Evolutionary conservation across 1,140 invertebrate genomes (phyloP), one percentile per base, ranked within the genome.

Genomic region (Polypedilum pembai): DNA sequence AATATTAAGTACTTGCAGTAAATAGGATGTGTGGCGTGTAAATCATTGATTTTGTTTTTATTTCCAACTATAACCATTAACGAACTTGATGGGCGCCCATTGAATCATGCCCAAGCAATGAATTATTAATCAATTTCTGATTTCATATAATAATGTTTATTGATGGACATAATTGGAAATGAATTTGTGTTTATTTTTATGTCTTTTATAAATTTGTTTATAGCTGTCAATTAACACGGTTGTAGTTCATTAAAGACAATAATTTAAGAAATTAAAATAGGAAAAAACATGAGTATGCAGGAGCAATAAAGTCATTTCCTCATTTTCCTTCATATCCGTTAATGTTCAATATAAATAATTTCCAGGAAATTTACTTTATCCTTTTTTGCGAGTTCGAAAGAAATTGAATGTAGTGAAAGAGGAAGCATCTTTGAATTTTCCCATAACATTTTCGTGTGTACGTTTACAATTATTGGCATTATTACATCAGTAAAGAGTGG

Each of bases 51-150:
- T 33, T 56, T 56, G 45, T 56, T 56, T 56, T 56, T 56, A 4
- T 12, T 56, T 56, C 15, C n/a, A 56, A 56, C 12, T 56, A 56
- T 56, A 33, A 33, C 24, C 24, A n/a, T 56, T 56, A 56, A 56
- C 45, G 45, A 56, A n/a, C 4, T 56, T 33, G 24, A 33, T 33
- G 24, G 24, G 5, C 24, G 12, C 4, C 45, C 45, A 56, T 56
- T n/a, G n/a, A 56, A n/a, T 56, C 45, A 56, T 56, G 12, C n/a
- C 45, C 45, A 56, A 15, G 45, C 45, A 15, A 56, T 56, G 45
- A 56, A 56, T n/a, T 56, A 56, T 56, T 56, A 56, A 56, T 56
- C 45, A 56, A 56, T 56, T 56, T 56, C 24, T 56, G 45, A 56
- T 56, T 33, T 33, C 24, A 33, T 33, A 5, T 33, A 1, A 33